phyloP scores from a whole-genome alignment of 2,888 invertebrate species.

The Caenorhabditis zanzibari region DNA sequence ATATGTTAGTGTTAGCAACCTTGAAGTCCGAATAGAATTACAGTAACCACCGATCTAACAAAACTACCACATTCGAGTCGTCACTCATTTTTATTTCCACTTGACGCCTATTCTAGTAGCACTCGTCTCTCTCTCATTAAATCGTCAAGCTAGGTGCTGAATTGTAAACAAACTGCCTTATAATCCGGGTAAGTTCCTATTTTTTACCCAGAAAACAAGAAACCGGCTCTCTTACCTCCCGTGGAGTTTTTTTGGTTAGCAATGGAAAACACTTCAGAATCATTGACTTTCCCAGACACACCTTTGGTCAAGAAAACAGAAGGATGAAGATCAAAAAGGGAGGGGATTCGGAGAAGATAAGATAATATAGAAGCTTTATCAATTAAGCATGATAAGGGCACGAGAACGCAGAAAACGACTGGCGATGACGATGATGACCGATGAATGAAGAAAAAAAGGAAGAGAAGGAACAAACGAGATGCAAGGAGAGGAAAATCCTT shows the following conservation, averaged over 20 bases:
- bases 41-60: neutral
- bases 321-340: constrained; percentile 9
- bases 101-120: constrained; percentile 4
- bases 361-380: constrained; percentile 19
- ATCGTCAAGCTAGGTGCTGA: constrained; percentile 29
- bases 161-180: constrained; percentile 22
- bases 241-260: constrained; percentile 15
- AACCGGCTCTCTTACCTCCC: constrained; percentile 49
- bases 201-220: constrained; percentile 31
- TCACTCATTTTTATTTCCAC: constrained; percentile 24
- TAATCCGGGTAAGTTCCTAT: constrained; percentile 11
- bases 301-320: constrained; percentile 7
- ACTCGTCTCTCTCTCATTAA: neutral
- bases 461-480: constrained; percentile 43
- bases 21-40: neutral
- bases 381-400: constrained; percentile 18
- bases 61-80: neutral
- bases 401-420: constrained; percentile 53
- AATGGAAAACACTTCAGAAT: constrained; percentile 38
- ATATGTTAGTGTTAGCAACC: too few relatives aligned
- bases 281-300: neutral
- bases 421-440: constrained; percentile 13
- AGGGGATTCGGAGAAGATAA: constrained; percentile 1
- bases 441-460: neutral
- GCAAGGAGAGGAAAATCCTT: constrained; percentile 18